These are phyloP conservation scores for Brachyhypopomus occidentalis DNA, from an alignment of 2,113 vertebrate genomes.

Conservation along the genomic window DNA sequence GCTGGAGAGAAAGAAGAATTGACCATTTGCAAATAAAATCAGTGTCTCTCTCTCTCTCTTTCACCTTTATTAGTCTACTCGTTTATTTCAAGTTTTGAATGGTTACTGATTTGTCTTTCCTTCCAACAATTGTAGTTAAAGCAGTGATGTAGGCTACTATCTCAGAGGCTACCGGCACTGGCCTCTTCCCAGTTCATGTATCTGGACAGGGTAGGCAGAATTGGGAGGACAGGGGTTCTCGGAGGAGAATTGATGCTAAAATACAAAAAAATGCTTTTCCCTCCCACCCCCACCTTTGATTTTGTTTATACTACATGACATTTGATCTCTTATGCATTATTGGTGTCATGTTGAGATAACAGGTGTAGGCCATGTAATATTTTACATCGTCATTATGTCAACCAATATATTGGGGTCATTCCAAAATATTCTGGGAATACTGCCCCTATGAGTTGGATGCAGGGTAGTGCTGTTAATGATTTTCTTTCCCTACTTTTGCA, in stretches of 20 bases:
- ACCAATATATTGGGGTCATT: slow-evolving; percentile 35
- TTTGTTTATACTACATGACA: slow-evolving; percentile 20
- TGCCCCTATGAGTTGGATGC: slow-evolving; percentile 38
- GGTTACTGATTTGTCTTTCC: too few relatives aligned
- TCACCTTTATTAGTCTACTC: neutral
- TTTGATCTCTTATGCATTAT: slow-evolving; percentile 48
- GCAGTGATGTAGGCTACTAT: too few relatives aligned
- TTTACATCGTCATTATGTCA: slow-evolving; percentile 24
- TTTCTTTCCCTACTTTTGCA: slow-evolving; percentile 12
- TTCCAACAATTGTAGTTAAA: too few relatives aligned
- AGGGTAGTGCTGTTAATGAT: slow-evolving; percentile 24
- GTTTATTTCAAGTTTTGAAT: neutral
- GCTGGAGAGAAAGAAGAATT: neutral
- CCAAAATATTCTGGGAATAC: slow-evolving; percentile 14
- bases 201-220: too few relatives aligned
- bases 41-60: neutral
- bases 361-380: slow-evolving; percentile 14
- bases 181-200: too few relatives aligned
- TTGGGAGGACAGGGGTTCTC: too few relatives aligned
- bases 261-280: too few relatives aligned
- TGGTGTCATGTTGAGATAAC: neutral
- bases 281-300: slow-evolving; percentile 31
- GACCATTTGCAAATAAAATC: neutral
- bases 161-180: too few relatives aligned
- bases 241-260: too few relatives aligned